phyloP scores from a whole-genome alignment of 2,113 vertebrate species.

The Tringa solitaria region DNA sequence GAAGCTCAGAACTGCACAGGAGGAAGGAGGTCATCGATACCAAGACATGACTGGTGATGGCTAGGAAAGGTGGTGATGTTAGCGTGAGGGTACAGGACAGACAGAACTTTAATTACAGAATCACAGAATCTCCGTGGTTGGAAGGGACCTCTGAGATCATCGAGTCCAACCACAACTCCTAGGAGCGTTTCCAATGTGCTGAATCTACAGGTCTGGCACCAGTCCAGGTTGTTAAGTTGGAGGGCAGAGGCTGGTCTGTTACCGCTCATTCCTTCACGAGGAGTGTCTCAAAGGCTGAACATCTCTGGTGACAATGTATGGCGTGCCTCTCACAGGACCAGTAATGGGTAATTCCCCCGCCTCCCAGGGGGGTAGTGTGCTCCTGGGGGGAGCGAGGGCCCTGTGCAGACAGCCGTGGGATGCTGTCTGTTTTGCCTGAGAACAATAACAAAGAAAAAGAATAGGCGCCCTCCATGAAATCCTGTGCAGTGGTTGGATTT shows the following conservation, averaged over 20 bases:
- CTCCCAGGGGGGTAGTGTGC: accelerated
- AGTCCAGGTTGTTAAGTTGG: not conserved
- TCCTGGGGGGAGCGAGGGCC: not conserved
- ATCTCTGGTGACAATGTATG: not conserved
- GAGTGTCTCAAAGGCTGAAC: not conserved
- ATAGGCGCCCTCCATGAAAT: not conserved
- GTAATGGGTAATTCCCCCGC: not conserved
- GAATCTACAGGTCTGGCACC: not conserved
- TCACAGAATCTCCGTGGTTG: too few relatives aligned
- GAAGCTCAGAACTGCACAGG: not conserved
- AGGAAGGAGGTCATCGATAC: not conserved
- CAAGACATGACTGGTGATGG: not conserved
- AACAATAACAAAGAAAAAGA: not conserved
- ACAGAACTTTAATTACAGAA: too few relatives aligned
- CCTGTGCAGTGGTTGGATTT: not conserved
- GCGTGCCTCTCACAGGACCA: not conserved
- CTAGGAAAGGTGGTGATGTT: not conserved
- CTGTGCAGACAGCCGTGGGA: not conserved
- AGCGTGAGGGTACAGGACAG: not conserved
- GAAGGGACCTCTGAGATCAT: too few relatives aligned
- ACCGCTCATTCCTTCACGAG: not conserved
- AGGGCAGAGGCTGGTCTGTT: not conserved
- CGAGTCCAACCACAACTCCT: too few relatives aligned
- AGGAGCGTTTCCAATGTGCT: not conserved
- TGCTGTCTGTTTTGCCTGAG: not conserved